A percentile compares a stretch with the other conserved stretches of the same genome.
These are phyloP conservation scores for Poecilia velifera DNA, from an alignment of 2,797 vertebrate species.

Conservation along the genomic window DNA sequence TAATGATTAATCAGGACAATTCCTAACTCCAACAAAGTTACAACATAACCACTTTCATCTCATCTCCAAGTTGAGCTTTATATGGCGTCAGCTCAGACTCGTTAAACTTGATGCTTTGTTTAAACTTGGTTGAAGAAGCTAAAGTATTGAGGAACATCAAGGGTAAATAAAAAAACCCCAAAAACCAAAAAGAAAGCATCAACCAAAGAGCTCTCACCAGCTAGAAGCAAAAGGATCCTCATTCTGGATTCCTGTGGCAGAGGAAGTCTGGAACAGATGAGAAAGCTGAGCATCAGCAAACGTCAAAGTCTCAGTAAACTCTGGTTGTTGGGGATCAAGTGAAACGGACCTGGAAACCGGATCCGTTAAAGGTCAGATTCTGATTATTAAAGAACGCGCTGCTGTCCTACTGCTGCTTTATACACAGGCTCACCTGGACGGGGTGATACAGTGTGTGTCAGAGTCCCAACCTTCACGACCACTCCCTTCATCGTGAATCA, in stretches of 20 bases:
- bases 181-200: neutral
- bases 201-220: slow-evolving; percentile 66
- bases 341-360: slow-evolving; percentile 27
- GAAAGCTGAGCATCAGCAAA: slow-evolving; percentile 17
- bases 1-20: too few relatives aligned
- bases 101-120: too few relatives aligned
- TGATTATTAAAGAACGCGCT: neutral
- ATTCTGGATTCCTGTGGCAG: slow-evolving; percentile 49
- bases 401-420: slow-evolving; percentile 64
- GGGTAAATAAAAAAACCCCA: neutral
- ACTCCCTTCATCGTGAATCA: slow-evolving; percentile 75
- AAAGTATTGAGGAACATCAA: neutral
- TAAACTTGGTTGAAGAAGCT: neutral
- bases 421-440: slow-evolving; percentile 82
- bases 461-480: slow-evolving; percentile 81
- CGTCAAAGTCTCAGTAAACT: neutral
- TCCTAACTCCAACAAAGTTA: neutral
- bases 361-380: slow-evolving; percentile 1
- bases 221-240: slow-evolving; percentile 68
- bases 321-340: neutral
- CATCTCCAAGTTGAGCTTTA: neutral
- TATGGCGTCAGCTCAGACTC: neutral
- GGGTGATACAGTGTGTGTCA: slow-evolving; percentile 85
- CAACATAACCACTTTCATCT: neutral
- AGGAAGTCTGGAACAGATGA: slow-evolving; percentile 28